Conservation (phyloP, 2,797 vertebrate genomes). For the Remorina albescens region DNA sequence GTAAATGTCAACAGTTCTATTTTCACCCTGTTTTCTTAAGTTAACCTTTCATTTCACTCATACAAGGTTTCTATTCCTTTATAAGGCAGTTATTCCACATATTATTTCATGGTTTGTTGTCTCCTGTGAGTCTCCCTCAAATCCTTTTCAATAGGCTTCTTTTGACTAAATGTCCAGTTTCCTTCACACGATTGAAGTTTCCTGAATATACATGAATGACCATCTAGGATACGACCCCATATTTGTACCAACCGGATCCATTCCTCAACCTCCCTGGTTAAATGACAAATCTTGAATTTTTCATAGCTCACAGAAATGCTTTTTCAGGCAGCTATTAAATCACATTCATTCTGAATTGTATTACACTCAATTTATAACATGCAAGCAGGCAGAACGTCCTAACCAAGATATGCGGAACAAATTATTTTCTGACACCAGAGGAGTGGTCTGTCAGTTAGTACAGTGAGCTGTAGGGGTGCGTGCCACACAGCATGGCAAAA, state of each 20-base stretch:
- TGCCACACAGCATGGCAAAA: background rate
- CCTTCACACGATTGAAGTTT: too few species aligned
- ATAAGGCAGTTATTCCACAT: background rate
- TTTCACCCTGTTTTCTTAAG: background rate
- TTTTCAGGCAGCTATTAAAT: background rate
- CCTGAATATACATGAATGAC: too few species aligned
- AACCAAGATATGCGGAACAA: background rate
- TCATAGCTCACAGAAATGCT: background rate
- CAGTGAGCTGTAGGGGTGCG: too few species aligned
- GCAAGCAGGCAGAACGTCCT: background rate
- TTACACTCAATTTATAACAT: background rate
- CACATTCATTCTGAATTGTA: background rate
- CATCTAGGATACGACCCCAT: too few species aligned
- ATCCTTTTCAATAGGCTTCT: background rate
- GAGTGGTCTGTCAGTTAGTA: background rate
- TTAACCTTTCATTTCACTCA: background rate
- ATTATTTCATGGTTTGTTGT: constrained; percentile 16
- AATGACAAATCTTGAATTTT: background rate
- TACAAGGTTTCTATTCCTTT: background rate
- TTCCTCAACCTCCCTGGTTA: background rate
- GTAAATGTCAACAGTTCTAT: background rate
- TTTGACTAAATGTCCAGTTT: background rate
- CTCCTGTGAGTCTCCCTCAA: too few species aligned
- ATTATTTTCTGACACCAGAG: background rate
- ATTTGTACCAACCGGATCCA: too few species aligned